Conservation (phyloP, 2,113 vertebrate species). For the Urocolius indicus region DNA sequence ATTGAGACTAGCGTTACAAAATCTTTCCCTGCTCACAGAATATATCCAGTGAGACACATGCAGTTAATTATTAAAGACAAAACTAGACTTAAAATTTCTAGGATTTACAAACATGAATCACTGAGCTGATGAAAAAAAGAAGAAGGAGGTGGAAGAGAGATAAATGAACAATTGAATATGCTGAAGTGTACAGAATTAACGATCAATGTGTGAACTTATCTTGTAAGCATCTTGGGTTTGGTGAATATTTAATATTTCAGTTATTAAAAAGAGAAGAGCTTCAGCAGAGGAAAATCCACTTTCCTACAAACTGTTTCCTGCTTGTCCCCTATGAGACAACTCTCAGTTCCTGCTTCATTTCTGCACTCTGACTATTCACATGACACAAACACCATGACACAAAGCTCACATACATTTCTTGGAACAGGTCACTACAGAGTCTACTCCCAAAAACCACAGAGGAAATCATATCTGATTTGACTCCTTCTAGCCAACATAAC, state of each 20-base stretch:
- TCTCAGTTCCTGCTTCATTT: neutral
- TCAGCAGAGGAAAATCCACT: neutral
- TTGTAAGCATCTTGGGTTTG: neutral
- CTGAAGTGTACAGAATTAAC: neutral
- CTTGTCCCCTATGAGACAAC: neutral
- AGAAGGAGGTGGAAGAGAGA: neutral
- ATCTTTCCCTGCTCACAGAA: neutral
- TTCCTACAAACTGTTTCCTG: neutral
- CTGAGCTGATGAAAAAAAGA: neutral
- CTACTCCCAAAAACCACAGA: neutral
- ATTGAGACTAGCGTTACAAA: neutral
- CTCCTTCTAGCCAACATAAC: neutral
- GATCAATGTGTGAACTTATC: neutral
- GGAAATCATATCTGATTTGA: neutral
- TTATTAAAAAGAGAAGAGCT: neutral
- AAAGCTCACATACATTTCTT: neutral
- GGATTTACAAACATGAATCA: neutral
- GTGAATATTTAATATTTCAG: neutral
- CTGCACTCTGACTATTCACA: neutral
- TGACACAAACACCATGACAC: neutral
- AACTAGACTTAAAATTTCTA: neutral
- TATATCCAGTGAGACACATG: neutral
- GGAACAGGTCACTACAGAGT: neutral
- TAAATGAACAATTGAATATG: neutral
- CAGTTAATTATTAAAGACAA: neutral